Evolutionary conservation across 2,797 vertebrate species (phyloP).

Genomic region (Synaphobranchus kaupii): DNA sequence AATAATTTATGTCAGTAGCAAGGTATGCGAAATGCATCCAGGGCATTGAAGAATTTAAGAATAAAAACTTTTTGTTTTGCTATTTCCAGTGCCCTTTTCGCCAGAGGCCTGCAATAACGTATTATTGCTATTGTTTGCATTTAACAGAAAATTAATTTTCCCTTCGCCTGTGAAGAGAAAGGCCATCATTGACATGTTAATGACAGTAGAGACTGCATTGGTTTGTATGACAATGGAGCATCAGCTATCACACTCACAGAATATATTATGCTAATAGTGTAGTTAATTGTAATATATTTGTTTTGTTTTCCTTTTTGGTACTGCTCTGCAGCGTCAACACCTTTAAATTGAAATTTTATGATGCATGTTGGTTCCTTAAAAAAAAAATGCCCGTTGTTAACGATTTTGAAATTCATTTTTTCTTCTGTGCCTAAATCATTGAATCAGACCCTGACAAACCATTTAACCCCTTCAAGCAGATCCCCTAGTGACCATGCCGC

Average conservation of each 20-base stretch:
- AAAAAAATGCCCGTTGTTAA: no score
- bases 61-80: not conserved
- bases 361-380: not conserved
- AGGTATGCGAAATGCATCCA: not conserved
- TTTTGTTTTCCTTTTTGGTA: no score
- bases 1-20: conserved; percentile 18
- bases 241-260: not conserved
- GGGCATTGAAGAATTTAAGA: not conserved
- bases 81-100: not conserved
- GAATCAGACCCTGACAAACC: no score
- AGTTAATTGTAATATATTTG: not conserved
- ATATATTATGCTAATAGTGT: not conserved
- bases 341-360: not conserved
- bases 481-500: no score
- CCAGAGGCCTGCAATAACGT: not conserved
- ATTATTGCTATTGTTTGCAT: conserved; percentile 7
- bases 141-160: conserved; percentile 34
- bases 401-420: no score
- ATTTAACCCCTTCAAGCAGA: no score
- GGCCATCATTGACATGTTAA: not conserved
- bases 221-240: not conserved
- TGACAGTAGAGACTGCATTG: not conserved
- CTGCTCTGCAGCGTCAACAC: not conserved
- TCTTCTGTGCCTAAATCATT: no score
- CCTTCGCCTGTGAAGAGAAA: not conserved